Evolutionary conservation across 2,888 invertebrate species (phyloP).

Genomic region (Caenorhabditis sp.): DNA sequence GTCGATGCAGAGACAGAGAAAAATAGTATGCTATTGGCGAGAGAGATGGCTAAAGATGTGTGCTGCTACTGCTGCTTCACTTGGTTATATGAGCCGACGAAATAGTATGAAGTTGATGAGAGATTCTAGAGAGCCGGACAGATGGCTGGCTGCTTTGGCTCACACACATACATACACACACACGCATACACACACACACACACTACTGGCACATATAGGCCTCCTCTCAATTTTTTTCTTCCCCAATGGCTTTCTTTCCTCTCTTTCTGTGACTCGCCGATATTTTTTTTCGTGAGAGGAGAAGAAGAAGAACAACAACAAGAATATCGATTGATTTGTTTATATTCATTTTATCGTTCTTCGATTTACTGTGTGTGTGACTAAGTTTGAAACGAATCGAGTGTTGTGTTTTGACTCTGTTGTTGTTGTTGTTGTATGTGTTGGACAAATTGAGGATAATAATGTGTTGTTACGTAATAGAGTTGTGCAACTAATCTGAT

Average conservation of each 20-base stretch:
- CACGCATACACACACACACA: not conserved
- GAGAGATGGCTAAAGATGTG: too few relatives aligned
- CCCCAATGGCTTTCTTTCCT: slow-evolving; percentile 1
- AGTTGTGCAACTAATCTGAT: too few relatives aligned
- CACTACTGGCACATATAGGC: not conserved
- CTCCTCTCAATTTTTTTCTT: slow-evolving; percentile 2
- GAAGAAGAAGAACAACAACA: not conserved
- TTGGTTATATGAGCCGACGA: not conserved
- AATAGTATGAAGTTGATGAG: not conserved
- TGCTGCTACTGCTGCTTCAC: not conserved
- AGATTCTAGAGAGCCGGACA: not conserved
- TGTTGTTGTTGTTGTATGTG: too few relatives aligned
- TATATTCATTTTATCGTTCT: not conserved
- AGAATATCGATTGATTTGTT: not conserved
- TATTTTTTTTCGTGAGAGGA: not conserved
- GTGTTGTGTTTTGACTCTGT: too few relatives aligned
- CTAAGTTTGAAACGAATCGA: not conserved
- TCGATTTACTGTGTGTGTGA: slow-evolving; percentile 1
- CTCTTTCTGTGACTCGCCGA: slow-evolving; percentile 3
- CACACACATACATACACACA: not conserved
- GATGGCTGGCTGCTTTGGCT: not conserved
- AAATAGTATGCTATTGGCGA: too few relatives aligned
- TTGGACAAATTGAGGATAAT: too few relatives aligned
- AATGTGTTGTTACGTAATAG: too few relatives aligned
- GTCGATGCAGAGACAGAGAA: not conserved